Percentiles rank a stretch among this genome's conserved stretches.
phyloP scores from a whole-genome alignment of 2,113 vertebrate genomes.

The Callochromis pleurospilus region DNA sequence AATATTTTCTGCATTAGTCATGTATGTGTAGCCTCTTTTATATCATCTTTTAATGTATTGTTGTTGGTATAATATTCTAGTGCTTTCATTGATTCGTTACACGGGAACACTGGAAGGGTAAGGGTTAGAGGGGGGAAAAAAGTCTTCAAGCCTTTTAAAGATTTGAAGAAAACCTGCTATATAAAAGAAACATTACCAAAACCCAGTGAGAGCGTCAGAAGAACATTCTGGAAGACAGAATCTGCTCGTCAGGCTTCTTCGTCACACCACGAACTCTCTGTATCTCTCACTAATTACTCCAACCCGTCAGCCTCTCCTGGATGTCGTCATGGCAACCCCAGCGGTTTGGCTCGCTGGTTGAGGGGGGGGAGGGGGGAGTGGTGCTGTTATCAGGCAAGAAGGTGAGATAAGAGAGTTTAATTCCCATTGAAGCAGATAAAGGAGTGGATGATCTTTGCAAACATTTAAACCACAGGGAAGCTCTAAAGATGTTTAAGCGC shows the following conservation, averaged over 20 bases:
- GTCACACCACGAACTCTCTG: slow-evolving; percentile 1
- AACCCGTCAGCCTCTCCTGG: slow-evolving; percentile 55
- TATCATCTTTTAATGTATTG: neutral
- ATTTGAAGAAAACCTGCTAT: neutral
- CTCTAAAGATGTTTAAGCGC: neutral
- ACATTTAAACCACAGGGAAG: slow-evolving; percentile 36
- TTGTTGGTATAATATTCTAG: neutral
- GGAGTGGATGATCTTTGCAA: slow-evolving; percentile 31
- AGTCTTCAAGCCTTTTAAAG: neutral
- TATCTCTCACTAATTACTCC: slow-evolving; percentile 32
- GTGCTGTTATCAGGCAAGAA: slow-evolving; percentile 2
- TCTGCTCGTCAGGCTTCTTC: neutral
- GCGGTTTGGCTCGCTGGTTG: slow-evolving; percentile 22
- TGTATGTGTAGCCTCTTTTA: neutral
- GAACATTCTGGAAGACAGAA: neutral
- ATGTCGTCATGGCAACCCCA: slow-evolving; percentile 65
- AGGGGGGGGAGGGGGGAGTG: rapidly evolving
- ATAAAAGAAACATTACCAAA: neutral
- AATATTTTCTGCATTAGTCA: neutral
- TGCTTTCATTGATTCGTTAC: neutral
- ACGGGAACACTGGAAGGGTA: neutral
- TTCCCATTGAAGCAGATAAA: slow-evolving; percentile 17
- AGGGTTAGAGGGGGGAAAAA: too few species aligned
- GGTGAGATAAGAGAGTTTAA: slow-evolving; percentile 52
- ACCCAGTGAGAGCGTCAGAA: neutral